Conservation (phyloP, 2,113 vertebrate genomes). For the Sisor rabdophorus region DNA sequence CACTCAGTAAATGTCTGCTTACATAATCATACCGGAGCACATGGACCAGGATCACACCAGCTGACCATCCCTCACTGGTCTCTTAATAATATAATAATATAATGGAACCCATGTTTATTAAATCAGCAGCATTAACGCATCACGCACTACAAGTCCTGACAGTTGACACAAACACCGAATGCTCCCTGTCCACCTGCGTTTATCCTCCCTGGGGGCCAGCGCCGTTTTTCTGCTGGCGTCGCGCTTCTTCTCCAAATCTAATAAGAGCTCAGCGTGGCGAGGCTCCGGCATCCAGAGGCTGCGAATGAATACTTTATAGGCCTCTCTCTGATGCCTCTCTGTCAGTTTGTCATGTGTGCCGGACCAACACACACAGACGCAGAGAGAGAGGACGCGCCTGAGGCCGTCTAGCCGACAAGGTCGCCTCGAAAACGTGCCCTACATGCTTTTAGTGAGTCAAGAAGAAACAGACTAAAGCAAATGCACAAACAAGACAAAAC, state of each 20-base stretch:
- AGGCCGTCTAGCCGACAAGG: conserved; percentile 41
- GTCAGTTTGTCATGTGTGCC: conserved; percentile 48
- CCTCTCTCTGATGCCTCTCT: conserved; percentile 52
- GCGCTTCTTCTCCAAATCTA: conserved; percentile 17
- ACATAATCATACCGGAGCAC: neutral
- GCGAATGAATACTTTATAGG: conserved; percentile 54
- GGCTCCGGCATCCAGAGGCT: conserved; percentile 38
- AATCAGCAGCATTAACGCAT: neutral
- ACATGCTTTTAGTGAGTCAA: conserved; percentile 12
- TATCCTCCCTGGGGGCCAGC: conserved; percentile 13
- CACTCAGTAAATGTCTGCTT: too few species aligned
- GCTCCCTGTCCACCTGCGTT: neutral
- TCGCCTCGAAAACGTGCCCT: conserved; percentile 22
- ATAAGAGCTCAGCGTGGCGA: conserved; percentile 29
- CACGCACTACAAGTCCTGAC: neutral
- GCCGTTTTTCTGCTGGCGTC: conserved; percentile 30
- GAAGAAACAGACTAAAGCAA: conserved; percentile 11
- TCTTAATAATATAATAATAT: neutral
- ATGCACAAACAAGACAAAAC: conserved; percentile 36
- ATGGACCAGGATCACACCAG: neutral
- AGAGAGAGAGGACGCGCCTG: neutral
- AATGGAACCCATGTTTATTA: neutral
- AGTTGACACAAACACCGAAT: neutral
- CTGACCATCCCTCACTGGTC: neutral
- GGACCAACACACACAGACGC: neutral